phyloP scores from a whole-genome alignment of 2,797 vertebrate genomes.

The Fistularia tabacaria region DNA sequence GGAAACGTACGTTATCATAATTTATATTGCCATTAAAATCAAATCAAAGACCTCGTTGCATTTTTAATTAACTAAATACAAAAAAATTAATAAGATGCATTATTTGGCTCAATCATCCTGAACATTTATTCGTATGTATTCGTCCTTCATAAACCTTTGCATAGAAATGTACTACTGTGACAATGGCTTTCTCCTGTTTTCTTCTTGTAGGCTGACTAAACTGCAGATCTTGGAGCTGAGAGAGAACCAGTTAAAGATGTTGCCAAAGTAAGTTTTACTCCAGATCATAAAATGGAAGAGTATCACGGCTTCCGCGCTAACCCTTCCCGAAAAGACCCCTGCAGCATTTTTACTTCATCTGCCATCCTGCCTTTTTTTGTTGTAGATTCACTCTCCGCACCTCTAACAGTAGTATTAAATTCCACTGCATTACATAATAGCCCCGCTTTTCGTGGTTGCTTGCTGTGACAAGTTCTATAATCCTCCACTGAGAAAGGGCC shows the following conservation, averaged over 20 bases:
- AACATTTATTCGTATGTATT: too few relatives aligned
- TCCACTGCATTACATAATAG: constrained; percentile 59
- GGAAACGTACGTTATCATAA: too few relatives aligned
- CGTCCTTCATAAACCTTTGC: too few relatives aligned
- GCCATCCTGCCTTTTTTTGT: constrained; percentile 17
- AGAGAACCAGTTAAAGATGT: constrained; percentile 97
- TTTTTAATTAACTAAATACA: too few relatives aligned
- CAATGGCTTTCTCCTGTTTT: neutral
- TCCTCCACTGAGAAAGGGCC: constrained; percentile 37
- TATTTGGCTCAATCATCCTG: too few relatives aligned
- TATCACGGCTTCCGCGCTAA: neutral
- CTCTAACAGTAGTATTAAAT: constrained; percentile 51
- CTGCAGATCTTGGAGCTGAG: constrained; percentile 96
- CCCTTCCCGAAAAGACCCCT: neutral
- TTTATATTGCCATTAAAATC: too few relatives aligned
- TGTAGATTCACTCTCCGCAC: constrained; percentile 19
- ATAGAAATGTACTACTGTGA: too few relatives aligned
- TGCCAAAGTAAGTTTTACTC: constrained; percentile 91
- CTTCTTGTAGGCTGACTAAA: constrained; percentile 84
- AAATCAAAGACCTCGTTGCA: too few relatives aligned
- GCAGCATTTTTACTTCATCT: neutral
- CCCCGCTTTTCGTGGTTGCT: constrained; percentile 35
- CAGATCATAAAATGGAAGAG: neutral
- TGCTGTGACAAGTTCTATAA: constrained; percentile 67
- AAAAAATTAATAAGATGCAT: too few relatives aligned